A percentile compares a stretch with the other conserved stretches of the same genome.
These are phyloP conservation scores for Microcebus lehilahytsara DNA, from an alignment of 2,113 vertebrate species.

Conservation along the genomic window DNA sequence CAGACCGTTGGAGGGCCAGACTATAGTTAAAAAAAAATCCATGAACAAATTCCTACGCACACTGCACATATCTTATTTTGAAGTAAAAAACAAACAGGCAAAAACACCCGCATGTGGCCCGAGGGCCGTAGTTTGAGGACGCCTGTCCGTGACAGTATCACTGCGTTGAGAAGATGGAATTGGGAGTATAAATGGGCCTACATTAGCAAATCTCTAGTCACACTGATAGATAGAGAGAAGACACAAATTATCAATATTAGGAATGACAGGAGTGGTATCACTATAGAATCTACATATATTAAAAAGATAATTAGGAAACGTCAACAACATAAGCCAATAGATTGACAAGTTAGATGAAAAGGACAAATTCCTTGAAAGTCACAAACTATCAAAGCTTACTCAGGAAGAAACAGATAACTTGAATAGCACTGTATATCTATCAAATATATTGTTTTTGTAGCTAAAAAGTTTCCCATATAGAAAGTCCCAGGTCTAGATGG, in stretches of 20 bases:
- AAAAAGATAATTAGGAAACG: not conserved
- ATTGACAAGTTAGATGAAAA: not conserved
- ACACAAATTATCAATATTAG: not conserved
- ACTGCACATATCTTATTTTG: too few species aligned
- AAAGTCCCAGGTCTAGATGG: not conserved
- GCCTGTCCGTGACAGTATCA: not conserved
- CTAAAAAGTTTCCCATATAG: conserved; percentile 19
- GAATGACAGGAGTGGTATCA: not conserved
- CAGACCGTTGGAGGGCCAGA: too few species aligned
- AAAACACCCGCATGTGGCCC: too few species aligned
- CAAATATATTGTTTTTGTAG: not conserved
- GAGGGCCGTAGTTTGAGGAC: too few species aligned
- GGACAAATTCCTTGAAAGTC: not conserved
- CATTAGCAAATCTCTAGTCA: not conserved
- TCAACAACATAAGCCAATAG: not conserved
- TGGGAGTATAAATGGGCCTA: not conserved
- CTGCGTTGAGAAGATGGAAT: not conserved
- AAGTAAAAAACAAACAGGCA: too few species aligned
- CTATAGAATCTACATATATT: not conserved
- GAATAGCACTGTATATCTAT: not conserved
- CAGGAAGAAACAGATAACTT: not conserved
- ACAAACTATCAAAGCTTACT: not conserved
- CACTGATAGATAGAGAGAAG: not conserved
- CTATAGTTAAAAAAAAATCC: too few species aligned
- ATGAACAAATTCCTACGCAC: too few species aligned